Percentiles rank a stretch among this genome's conserved stretches.
Evolutionary conservation across 2,113 vertebrate genomes (phyloP).

Genomic region (Corynorhinus townsendii): DNA sequence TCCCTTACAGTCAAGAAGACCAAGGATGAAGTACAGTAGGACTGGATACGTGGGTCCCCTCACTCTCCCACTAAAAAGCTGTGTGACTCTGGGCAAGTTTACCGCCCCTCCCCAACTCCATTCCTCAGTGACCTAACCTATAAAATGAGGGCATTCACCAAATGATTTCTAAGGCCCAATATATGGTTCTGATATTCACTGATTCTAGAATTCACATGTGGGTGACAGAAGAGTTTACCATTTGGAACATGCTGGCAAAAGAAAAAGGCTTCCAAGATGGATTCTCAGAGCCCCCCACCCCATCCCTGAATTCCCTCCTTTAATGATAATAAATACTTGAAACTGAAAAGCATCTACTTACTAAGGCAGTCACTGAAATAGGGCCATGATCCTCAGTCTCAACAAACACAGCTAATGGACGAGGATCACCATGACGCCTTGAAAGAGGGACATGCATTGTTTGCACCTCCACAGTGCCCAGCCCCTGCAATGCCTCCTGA

Average conservation of each 20-base stretch:
- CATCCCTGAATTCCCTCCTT: not conserved
- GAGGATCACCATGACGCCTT: not conserved
- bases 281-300: not conserved
- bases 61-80: not conserved
- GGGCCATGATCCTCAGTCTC: not conserved
- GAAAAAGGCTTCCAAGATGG: not conserved
- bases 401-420: not conserved
- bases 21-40: not conserved
- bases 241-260: not conserved
- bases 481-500: not conserved
- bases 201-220: constrained; percentile 20
- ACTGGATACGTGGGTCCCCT: not conserved
- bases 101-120: fast-evolving
- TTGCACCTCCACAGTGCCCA: fast-evolving
- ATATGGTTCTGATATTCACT: not conserved
- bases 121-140: not conserved
- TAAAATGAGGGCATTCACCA: not conserved
- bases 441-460: fast-evolving
- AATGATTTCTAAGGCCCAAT: not conserved
- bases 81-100: not conserved
- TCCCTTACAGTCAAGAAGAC: not conserved
- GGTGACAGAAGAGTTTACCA: not conserved
- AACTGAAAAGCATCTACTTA: constrained; percentile 1
- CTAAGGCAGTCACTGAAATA: not conserved
- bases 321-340: not conserved